Evolutionary conservation across 2,113 vertebrate species (phyloP).

Genomic region (Oncorhynchus nerka): DNA sequence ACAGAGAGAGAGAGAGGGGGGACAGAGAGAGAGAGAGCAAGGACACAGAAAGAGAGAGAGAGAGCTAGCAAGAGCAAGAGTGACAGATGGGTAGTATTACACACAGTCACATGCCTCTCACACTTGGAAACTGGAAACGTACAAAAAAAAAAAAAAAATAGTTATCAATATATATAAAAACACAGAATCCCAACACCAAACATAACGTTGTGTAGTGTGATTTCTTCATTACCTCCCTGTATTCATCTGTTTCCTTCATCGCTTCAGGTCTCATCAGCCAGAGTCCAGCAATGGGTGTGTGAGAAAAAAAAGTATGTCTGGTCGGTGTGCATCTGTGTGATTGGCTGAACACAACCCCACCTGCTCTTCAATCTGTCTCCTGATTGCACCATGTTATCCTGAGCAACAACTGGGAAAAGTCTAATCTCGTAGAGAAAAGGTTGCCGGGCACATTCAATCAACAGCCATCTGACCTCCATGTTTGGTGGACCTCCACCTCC

Average conservation of each 20-base stretch:
- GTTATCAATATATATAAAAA: conserved; percentile 48
- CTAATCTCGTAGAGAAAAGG: conserved; percentile 21
- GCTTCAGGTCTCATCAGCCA: conserved; percentile 46
- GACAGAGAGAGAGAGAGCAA: background rate
- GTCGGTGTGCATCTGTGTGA: conserved; percentile 49
- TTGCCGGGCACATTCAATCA: conserved; percentile 23
- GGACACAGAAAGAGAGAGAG: no score
- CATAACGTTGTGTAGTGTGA: conserved; percentile 47
- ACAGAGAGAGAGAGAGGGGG: background rate
- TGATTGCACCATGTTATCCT: conserved; percentile 44
- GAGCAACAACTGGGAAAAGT: conserved; percentile 13
- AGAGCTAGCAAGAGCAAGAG: background rate
- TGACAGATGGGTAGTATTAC: background rate
- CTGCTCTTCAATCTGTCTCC: conserved; percentile 36
- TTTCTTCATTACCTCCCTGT: conserved; percentile 60
- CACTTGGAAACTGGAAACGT: conserved; percentile 35
- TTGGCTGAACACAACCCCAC: conserved; percentile 48
- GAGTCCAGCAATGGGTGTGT: conserved; percentile 65
- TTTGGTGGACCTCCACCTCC: conserved; percentile 92
- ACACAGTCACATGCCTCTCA: conserved; percentile 13
- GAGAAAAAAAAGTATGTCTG: conserved; percentile 60
- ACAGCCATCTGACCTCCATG: conserved; percentile 87
- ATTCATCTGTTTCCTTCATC: conserved; percentile 59
- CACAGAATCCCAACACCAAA: conserved; percentile 35
- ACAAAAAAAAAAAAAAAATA: conserved; percentile 53